Base-by-base conservation (phyloP, 2,888 invertebrate species). In the Ariolimax columbianus region DNA sequence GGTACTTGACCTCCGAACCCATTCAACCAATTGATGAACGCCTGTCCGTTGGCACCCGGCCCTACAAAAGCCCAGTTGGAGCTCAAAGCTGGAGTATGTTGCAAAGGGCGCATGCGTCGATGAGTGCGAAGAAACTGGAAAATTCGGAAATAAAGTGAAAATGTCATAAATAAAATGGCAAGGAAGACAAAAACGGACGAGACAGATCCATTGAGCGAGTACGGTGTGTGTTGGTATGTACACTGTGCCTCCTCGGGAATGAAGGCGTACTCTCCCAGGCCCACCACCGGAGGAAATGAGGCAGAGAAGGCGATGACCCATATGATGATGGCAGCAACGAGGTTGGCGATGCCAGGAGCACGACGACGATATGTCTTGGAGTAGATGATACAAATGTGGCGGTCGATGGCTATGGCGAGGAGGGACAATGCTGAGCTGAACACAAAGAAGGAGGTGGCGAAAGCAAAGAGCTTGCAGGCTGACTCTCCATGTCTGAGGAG, bases 31-130 rank as follows among this genome's bases (percentile, higher is more conserved):
- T 92, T 91, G 30, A 92, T 89, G 55, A 91, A 88, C 1, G 92
- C 91, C 78, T 91, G 91, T 14, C 91, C 91, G 81, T 92, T 92
- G 11, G 91, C 92, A 36, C 92, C 92, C 0, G 91, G 92, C 0
- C 92, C 93, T 47, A 92, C 89, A 87, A 93, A 93, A 1, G 92
- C 91, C 93, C 93, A 93, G 86, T 91, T 91, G 83, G 88, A 86
- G 85, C 93, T 93, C 11, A 90, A 87, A 1, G 93, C 91, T 11
- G 93, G 92, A 47, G 90, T 89, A 81, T 91, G 90, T 36, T 88
- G 83, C 9, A 92, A 85, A 2, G 93, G 93, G 43, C 91, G 87
- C 92, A 93, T 92, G 68, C 89, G 90, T 17, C 93, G 89, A 84
- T 91, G 92, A 7, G 89, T 86, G 14, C 93, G 87, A 78, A 92